Conservation (phyloP, 2,888 invertebrate genomes). For the Xylocampa areola region DNA sequence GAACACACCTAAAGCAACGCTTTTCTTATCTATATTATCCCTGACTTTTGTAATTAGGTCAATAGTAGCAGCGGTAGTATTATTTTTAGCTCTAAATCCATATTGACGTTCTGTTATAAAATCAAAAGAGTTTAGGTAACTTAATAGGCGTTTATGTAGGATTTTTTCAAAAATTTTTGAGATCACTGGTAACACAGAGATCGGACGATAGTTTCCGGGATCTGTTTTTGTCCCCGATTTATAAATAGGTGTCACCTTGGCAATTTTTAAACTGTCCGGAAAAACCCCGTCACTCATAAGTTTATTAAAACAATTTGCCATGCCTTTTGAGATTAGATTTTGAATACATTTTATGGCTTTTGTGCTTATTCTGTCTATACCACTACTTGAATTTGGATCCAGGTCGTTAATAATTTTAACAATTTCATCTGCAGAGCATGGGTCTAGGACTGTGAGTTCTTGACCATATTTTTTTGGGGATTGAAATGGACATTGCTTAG, state of each 20-base stretch:
- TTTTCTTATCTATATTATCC: constrained; percentile 8
- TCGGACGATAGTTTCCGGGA: constrained; percentile 1
- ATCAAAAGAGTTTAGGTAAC: constrained; percentile 4
- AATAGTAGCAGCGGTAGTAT: no score
- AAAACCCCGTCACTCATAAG: constrained; percentile 4
- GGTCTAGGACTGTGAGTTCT: background rate
- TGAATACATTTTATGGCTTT: no score
- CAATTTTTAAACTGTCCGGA: no score
- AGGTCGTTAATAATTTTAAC: constrained; percentile 13
- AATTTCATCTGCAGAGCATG: constrained; percentile 3
- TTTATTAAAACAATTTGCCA: constrained; percentile 7
- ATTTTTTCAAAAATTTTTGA: no score
- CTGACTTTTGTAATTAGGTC: constrained; percentile 7
- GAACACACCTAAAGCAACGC: background rate
- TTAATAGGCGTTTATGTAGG: constrained; percentile 3
- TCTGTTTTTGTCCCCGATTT: background rate
- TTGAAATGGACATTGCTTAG: background rate
- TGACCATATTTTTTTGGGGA: background rate
- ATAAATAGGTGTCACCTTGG: no score
- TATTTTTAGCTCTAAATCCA: no score
- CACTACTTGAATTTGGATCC: constrained; percentile 9
- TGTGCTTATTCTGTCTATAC: constrained; percentile 12
- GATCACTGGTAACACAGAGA: background rate
- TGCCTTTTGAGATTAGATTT: background rate
- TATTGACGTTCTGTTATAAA: constrained; percentile 3